Conservation (phyloP, 2,113 vertebrate genomes). For the Brachyhypopomus occidentalis region DNA sequence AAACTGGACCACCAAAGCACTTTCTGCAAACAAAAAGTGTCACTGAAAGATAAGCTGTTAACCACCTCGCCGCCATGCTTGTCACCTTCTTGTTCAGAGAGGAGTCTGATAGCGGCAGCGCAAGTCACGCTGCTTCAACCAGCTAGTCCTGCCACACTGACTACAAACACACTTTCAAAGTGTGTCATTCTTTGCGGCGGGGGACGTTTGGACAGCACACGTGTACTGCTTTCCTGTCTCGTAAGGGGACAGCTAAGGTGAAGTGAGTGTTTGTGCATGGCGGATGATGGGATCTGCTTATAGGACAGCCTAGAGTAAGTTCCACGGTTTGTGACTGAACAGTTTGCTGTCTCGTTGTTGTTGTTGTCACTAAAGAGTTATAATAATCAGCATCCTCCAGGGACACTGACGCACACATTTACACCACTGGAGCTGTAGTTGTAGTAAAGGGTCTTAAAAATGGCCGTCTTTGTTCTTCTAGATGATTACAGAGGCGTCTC, state of each 20-base stretch:
- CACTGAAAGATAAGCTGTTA: background rate
- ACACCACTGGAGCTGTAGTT: background rate
- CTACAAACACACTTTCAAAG: slow-evolving; percentile 42
- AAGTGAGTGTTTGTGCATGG: slow-evolving; percentile 4
- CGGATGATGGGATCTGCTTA: background rate
- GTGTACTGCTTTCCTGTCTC: background rate
- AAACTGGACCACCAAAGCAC: background rate
- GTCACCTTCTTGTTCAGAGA: slow-evolving; percentile 11
- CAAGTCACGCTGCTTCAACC: slow-evolving; percentile 31
- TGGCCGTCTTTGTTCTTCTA: slow-evolving; percentile 2
- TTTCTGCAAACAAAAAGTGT: background rate
- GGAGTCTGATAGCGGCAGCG: background rate
- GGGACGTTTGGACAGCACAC: background rate
- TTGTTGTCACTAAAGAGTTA: background rate
- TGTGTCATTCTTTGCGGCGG: slow-evolving; percentile 35
- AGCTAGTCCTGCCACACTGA: slow-evolving; percentile 23
- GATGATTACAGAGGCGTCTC: slow-evolving; percentile 8
- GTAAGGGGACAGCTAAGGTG: slow-evolving; percentile 23
- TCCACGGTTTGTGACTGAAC: background rate
- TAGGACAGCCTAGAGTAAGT: background rate
- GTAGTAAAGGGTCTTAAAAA: slow-evolving; percentile 2
- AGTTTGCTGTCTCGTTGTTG: background rate
- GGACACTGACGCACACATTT: background rate
- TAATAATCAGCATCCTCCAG: background rate
- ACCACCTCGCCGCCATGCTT: background rate